Evolutionary conservation across 2,888 invertebrate species (phyloP).

Genomic region (Hesperia comma): DNA sequence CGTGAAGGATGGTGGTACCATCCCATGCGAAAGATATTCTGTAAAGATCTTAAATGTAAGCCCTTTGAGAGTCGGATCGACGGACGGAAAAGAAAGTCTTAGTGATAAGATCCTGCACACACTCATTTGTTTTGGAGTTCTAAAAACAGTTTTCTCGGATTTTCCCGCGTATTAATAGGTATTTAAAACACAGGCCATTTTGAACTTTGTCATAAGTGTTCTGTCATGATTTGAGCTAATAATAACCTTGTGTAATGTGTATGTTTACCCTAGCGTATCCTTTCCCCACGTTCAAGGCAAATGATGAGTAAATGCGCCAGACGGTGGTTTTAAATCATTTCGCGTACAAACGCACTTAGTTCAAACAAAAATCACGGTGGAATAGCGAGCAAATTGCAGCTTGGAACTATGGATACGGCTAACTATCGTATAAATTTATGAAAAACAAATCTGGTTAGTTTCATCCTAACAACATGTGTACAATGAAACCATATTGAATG

Average conservation of each 20-base stretch:
- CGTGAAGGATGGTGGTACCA: no score
- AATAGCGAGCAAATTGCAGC: conserved; percentile 43
- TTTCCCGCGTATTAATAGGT: no score
- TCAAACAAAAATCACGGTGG: conserved; percentile 47
- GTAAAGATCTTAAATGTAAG: no score
- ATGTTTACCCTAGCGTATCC: background rate
- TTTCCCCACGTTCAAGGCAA: conserved; percentile 31
- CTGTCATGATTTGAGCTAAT: background rate
- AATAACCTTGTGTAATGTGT: background rate
- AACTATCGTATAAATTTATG: conserved; percentile 70
- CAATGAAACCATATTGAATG: conserved; percentile 62
- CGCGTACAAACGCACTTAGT: conserved; percentile 37
- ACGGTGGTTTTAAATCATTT: conserved; percentile 46
- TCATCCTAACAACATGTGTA: conserved; percentile 62
- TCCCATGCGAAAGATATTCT: no score
- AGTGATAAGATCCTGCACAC: no score
- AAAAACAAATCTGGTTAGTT: conserved; percentile 69
- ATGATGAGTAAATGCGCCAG: conserved; percentile 31
- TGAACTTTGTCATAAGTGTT: background rate
- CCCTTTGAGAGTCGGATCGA: no score
- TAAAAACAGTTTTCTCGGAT: no score
- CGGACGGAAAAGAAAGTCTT: no score
- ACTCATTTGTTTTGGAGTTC: no score
- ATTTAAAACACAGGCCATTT: no score
- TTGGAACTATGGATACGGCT: conserved; percentile 45